phyloP scores from a whole-genome alignment of 2,888 invertebrate species.

The Ochropleura leucogaster region DNA sequence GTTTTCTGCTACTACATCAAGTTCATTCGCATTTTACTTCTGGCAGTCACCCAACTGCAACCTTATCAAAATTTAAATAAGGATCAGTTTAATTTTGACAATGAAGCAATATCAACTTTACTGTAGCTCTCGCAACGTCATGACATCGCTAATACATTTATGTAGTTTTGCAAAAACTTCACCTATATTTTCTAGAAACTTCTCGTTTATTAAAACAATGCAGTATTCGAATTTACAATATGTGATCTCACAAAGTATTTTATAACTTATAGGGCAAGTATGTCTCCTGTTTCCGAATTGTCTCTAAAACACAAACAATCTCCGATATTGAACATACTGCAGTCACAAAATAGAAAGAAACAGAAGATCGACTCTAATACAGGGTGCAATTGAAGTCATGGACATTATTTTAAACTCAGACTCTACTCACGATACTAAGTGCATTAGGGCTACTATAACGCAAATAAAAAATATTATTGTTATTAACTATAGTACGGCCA shows the following conservation, averaged over 20 bases:
- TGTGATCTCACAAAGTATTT: constrained; percentile 32
- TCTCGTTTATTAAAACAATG: constrained; percentile 1
- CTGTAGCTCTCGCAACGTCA: not conserved
- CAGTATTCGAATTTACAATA: constrained; percentile 16
- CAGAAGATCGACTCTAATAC: not conserved
- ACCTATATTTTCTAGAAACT: not conserved
- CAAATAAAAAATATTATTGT: too few relatives aligned
- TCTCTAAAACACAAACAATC: constrained; percentile 24
- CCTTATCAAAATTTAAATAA: not conserved
- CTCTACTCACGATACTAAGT: too few relatives aligned
- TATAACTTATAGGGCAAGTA: constrained; percentile 14
- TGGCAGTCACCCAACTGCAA: not conserved
- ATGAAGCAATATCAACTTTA: not conserved
- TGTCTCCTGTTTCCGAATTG: constrained; percentile 24
- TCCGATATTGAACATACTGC: constrained; percentile 40
- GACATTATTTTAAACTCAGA: too few relatives aligned
- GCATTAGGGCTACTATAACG: too few relatives aligned
- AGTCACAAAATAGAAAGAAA: not conserved
- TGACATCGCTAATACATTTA: not conserved
- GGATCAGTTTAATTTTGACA: not conserved
- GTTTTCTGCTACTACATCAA: not conserved
- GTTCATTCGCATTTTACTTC: not conserved
- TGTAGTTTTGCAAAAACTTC: not conserved
- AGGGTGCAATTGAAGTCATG: too few relatives aligned
- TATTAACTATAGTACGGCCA: too few relatives aligned